Evolutionary conservation across 1,140 invertebrate species (phyloP).

Genomic region (Cyclina sinensis): DNA sequence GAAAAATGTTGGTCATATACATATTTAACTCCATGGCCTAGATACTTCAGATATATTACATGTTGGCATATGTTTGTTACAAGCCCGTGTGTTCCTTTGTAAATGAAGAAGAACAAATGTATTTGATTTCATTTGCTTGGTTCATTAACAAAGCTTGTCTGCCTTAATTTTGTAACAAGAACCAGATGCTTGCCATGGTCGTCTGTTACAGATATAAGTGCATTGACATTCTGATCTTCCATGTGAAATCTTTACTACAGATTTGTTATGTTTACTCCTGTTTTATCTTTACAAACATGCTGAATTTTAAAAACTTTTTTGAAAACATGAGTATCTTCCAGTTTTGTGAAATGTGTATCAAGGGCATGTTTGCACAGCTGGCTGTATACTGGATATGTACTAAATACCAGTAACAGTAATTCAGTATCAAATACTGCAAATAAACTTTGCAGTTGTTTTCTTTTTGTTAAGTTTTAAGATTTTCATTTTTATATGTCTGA

Average conservation of each 20-base stretch:
- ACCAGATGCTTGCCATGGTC: not conserved
- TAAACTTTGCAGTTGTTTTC: too few species aligned
- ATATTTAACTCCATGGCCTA: not conserved
- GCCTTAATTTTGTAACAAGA: not conserved
- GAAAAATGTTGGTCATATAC: too few species aligned
- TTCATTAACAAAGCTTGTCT: conserved; percentile 14
- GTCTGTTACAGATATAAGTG: not conserved
- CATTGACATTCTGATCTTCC: not conserved
- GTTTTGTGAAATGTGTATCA: too few species aligned
- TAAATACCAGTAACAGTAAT: too few species aligned
- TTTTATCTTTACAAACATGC: not conserved
- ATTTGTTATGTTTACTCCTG: not conserved
- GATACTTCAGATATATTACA: not conserved
- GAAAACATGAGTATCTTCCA: not conserved
- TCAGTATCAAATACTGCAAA: too few species aligned
- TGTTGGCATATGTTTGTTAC: not conserved
- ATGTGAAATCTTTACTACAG: not conserved
- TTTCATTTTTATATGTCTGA: too few species aligned
- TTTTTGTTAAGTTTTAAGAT: too few species aligned
- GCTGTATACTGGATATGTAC: too few species aligned
- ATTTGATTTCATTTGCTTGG: not conserved
- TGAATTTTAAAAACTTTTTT: not conserved
- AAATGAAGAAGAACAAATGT: not conserved
- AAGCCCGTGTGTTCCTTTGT: not conserved
- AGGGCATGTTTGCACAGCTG: too few species aligned